phyloP scores from a whole-genome alignment of 92 coral and sea anemone species.

The Parazoanthus darwini region DNA sequence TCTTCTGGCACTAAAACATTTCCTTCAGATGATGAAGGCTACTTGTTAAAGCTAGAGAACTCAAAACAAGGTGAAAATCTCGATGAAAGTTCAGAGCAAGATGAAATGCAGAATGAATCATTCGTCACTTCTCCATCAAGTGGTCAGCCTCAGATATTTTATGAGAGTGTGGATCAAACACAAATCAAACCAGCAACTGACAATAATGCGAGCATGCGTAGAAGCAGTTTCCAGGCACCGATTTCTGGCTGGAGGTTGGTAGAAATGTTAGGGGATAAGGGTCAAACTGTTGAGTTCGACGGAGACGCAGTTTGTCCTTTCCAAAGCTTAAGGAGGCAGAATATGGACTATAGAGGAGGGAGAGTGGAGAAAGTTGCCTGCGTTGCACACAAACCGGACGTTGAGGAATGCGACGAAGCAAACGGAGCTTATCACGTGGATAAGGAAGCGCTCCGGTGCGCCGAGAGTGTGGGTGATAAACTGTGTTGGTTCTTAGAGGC shows the following conservation, averaged over 20 bases:
- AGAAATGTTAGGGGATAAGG: constrained; percentile 39
- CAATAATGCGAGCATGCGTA: background rate
- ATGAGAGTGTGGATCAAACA: background rate
- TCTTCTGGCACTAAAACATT: background rate
- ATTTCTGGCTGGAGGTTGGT: constrained; percentile 29
- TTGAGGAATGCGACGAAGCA: constrained; percentile 68
- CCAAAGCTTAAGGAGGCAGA: constrained; percentile 55
- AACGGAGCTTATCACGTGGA: constrained; percentile 66
- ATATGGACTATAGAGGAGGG: background rate
- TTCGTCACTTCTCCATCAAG: background rate
- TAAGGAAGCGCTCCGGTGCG: constrained; percentile 59
- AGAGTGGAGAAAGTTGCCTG: constrained; percentile 54
- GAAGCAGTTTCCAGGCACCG: background rate
- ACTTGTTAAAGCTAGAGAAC: background rate
- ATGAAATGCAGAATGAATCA: background rate
- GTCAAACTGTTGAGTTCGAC: constrained; percentile 38
- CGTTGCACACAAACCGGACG: constrained; percentile 44
- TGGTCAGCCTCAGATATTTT: background rate
- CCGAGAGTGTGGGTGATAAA: constrained; percentile 17
- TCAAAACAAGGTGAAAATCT: background rate
- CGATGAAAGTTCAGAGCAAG: background rate
- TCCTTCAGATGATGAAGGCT: background rate
- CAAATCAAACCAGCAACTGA: background rate
- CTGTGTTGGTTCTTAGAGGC: constrained; percentile 61
- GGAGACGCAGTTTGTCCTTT: constrained; percentile 63